These are phyloP conservation scores for Lycocorax pyrrhopterus DNA, from an alignment of 2,113 vertebrate species.

Conservation along the genomic window DNA sequence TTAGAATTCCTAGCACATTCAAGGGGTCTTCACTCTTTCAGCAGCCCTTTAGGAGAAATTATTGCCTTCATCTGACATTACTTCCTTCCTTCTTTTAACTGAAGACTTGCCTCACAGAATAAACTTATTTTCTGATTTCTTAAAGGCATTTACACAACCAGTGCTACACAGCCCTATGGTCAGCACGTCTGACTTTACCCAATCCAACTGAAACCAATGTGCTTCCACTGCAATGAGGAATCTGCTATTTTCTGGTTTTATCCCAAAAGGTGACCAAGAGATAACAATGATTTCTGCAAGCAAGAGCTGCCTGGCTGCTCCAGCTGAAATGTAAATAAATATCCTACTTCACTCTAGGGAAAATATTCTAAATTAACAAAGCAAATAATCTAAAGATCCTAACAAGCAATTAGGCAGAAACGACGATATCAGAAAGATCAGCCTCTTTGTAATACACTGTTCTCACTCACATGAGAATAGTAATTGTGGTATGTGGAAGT, in stretches of 20 bases:
- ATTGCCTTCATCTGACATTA: background rate
- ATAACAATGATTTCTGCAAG: background rate
- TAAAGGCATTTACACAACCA: background rate
- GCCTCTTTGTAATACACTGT: background rate
- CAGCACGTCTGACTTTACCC: background rate
- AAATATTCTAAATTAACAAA: constrained; percentile 35
- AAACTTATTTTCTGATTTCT: background rate
- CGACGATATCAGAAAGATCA: constrained; percentile 10
- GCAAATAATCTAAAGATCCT: constrained; percentile 11
- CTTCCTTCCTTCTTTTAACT: background rate
- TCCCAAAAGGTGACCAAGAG: background rate
- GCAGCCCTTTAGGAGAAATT: background rate
- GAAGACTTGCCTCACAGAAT: background rate
- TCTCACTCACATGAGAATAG: constrained; percentile 29
- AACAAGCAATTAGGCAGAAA: constrained; percentile 57
- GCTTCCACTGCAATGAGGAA: background rate
- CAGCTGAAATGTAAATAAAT: constrained; percentile 25
- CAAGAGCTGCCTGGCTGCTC: background rate
- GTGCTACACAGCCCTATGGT: background rate
- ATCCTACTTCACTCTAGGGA: background rate
- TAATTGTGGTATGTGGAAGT: constrained; percentile 11
- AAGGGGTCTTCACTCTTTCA: background rate
- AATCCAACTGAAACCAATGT: background rate
- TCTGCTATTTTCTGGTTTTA: background rate
- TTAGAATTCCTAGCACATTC: background rate